Conservation (phyloP, 1,140 invertebrate genomes). For the Hylyphantes graminicola region DNA sequence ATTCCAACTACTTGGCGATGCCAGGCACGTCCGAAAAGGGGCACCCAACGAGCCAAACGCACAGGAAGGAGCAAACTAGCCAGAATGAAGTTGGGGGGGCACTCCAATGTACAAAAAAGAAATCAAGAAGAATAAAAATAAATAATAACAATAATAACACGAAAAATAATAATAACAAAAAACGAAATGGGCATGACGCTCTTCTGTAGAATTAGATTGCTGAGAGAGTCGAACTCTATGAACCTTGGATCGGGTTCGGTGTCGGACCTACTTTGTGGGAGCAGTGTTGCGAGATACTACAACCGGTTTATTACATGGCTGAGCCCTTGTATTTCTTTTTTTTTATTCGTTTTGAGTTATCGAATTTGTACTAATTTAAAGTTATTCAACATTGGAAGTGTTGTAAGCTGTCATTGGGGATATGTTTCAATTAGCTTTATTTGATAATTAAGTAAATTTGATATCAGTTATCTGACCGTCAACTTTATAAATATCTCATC, state of each 20-base stretch:
- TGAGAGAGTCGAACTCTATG: constrained; percentile 54
- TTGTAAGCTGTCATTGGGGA: no score
- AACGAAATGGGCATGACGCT: constrained; percentile 15
- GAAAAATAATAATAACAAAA: constrained; percentile 12
- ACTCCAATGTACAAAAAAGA: constrained; percentile 24
- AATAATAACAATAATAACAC: constrained; percentile 50
- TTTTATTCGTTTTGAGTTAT: no score
- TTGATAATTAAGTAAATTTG: no score
- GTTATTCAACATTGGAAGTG: no score
- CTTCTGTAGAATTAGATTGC: constrained; percentile 48
- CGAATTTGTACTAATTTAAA: no score
- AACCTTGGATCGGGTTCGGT: constrained; percentile 35
- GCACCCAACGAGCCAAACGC: constrained; percentile 57
- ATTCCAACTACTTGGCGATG: constrained; percentile 50
- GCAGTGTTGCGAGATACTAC: no score
- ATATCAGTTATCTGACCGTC: no score
- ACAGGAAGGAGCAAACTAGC: constrained; percentile 55
- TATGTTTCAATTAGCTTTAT: no score
- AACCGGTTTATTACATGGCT: no score
- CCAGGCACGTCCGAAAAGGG: constrained; percentile 43
- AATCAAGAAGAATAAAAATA: constrained; percentile 47
- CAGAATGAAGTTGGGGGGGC: constrained; percentile 47
- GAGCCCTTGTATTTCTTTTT: no score
- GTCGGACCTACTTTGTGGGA: not conserved
- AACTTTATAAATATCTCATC: no score